Evolutionary conservation across 2,888 invertebrate species (phyloP).

Genomic region (Leptinotarsa juncta): DNA sequence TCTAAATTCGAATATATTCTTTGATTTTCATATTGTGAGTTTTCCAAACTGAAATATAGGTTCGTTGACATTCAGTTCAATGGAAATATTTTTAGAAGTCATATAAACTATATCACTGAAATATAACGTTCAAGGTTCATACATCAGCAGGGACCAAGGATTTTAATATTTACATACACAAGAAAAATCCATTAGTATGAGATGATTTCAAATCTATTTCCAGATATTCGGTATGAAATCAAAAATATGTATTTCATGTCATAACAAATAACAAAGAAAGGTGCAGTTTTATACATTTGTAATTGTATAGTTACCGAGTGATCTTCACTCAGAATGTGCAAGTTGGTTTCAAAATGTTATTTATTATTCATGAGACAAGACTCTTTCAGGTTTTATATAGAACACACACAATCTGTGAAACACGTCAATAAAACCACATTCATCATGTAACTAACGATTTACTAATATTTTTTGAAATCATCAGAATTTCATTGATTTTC

Average conservation of each 20-base stretch:
- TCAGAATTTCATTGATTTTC: background rate
- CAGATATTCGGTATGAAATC: too few species aligned
- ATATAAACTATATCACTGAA: constrained; percentile 4
- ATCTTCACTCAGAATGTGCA: too few species aligned
- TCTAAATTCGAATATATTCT: too few species aligned
- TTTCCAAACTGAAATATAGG: constrained; percentile 12
- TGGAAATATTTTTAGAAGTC: constrained; percentile 12
- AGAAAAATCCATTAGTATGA: background rate
- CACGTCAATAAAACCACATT: constrained; percentile 12
- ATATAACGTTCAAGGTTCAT: background rate
- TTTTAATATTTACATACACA: background rate
- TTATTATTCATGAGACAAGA: too few species aligned
- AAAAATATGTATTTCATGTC: too few species aligned
- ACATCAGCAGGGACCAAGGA: background rate
- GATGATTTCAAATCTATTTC: background rate
- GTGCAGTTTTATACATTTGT: too few species aligned
- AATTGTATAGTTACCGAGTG: too few species aligned
- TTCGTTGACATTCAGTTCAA: constrained; percentile 9
- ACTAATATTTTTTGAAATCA: constrained; percentile 17
- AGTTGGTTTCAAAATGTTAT: too few species aligned
- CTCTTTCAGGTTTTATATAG: too few species aligned
- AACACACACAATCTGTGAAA: background rate
- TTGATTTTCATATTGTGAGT: background rate
- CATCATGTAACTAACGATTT: constrained; percentile 20
- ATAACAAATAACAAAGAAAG: too few species aligned